phyloP scores from a whole-genome alignment of 2,113 vertebrate genomes.

The Peucedramus taeniatus region DNA sequence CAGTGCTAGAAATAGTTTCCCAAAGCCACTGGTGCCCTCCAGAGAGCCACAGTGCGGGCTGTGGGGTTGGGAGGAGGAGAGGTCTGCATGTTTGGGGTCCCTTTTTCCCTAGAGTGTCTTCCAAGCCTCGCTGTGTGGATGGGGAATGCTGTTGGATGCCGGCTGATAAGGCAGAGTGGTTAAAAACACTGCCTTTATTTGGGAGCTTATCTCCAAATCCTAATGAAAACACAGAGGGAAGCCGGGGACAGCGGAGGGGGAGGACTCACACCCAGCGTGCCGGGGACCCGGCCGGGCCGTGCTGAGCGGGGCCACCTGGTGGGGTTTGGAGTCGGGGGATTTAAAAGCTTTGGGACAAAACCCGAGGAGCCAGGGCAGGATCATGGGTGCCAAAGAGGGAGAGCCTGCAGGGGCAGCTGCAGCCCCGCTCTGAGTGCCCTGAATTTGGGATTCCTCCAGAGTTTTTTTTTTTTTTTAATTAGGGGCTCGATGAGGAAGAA shows the following conservation, averaged over 20 bases:
- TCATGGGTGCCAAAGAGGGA: accelerated
- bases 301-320: background rate
- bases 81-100: background rate
- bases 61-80: background rate
- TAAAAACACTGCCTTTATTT: slow-evolving; percentile 15
- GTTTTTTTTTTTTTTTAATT: background rate
- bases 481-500: background rate
- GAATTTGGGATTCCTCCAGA: background rate
- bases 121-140: background rate
- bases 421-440: accelerated
- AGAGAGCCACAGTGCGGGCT: background rate
- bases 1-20: background rate
- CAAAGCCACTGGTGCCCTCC: background rate
- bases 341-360: background rate
- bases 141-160: background rate
- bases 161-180: slow-evolving; percentile 31
- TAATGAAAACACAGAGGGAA: slow-evolving; percentile 19
- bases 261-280: background rate
- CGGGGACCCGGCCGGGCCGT: background rate
- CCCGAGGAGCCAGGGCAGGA: background rate
- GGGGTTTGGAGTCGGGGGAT: background rate
- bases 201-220: slow-evolving; percentile 54
- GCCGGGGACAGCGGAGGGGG: background rate
- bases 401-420: background rate
- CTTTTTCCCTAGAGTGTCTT: background rate